A percentile compares a stretch with the other conserved stretches of the same genome.
phyloP scores from a whole-genome alignment of 2,888 invertebrate species.

The Polietes domitor region DNA sequence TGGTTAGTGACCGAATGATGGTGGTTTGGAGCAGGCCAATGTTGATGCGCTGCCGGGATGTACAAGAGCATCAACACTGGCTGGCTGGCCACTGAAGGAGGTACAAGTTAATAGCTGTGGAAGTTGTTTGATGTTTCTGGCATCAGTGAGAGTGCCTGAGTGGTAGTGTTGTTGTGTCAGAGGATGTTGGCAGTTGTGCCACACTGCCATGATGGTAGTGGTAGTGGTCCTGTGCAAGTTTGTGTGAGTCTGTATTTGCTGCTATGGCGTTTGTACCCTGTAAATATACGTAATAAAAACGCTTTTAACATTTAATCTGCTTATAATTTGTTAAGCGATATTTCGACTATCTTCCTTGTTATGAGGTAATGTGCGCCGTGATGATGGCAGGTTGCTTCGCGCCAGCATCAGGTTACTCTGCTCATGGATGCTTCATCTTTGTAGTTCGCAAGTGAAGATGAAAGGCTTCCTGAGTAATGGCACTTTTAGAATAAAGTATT shows the following conservation, averaged over 20 bases:
- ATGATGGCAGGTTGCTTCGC: too few species aligned
- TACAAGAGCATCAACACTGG: too few species aligned
- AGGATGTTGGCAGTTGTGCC: too few species aligned
- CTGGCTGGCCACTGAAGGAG: neutral
- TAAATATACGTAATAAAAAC: neutral
- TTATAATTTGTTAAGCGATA: neutral
- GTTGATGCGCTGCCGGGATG: neutral
- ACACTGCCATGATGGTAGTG: too few species aligned
- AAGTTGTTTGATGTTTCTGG: neutral
- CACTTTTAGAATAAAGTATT: too few species aligned
- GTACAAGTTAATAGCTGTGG: neutral
- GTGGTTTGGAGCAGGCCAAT: neutral
- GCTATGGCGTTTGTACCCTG: neutral
- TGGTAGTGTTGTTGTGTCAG: too few species aligned
- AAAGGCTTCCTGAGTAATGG: too few species aligned
- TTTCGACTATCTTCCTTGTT: neutral
- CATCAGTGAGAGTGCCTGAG: neutral
- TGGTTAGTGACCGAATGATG: neutral
- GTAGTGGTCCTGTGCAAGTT: too few species aligned
- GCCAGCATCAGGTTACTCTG: too few species aligned
- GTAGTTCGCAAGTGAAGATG: too few species aligned
- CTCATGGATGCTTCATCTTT: too few species aligned
- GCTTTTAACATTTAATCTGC: constrained; percentile 17
- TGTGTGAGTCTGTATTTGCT: neutral
- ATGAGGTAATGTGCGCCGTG: too few species aligned